These are phyloP conservation scores for Emydocephalus ijimae DNA, from an alignment of 2,113 vertebrate species.

Conservation along the genomic window DNA sequence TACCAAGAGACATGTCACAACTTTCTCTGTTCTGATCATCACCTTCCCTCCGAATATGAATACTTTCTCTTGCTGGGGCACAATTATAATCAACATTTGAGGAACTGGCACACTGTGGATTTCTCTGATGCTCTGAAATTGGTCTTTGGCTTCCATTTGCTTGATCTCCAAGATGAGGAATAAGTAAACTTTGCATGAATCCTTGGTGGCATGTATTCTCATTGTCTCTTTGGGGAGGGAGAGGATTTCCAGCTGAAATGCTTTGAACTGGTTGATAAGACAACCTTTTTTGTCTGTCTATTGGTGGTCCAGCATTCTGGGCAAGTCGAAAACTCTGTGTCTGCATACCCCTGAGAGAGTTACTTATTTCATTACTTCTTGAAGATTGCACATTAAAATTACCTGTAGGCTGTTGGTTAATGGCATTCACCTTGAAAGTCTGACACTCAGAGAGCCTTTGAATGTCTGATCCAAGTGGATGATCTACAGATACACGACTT, in stretches of 20 bases:
- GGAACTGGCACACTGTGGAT: slow-evolving; percentile 82
- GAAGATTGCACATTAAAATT: slow-evolving; percentile 89
- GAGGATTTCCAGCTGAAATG: slow-evolving; percentile 75
- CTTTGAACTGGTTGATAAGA: slow-evolving; percentile 84
- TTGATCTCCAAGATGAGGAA: slow-evolving; percentile 89
- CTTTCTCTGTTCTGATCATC: slow-evolving; percentile 76
- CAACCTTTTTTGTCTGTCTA: slow-evolving; percentile 84
- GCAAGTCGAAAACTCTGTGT: slow-evolving; percentile 85
- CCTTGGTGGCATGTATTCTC: slow-evolving; percentile 89
- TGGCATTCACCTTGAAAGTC: slow-evolving; percentile 82
- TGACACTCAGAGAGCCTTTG: slow-evolving; percentile 87
- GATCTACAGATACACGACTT: slow-evolving; percentile 78
- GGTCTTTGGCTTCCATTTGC: slow-evolving; percentile 74
- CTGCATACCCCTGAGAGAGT: slow-evolving; percentile 82
- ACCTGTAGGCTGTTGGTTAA: slow-evolving; percentile 73
- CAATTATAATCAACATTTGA: slow-evolving; percentile 90
- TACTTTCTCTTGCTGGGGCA: slow-evolving; percentile 71
- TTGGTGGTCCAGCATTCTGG: slow-evolving; percentile 69
- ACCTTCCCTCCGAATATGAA: slow-evolving; percentile 74
- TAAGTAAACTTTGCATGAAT: slow-evolving; percentile 94
- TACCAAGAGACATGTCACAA: slow-evolving; percentile 76
- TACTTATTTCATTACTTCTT: slow-evolving; percentile 83
- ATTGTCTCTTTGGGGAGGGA: slow-evolving; percentile 77
- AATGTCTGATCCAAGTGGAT: slow-evolving; percentile 75
- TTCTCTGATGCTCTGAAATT: slow-evolving; percentile 81